Base-by-base conservation (phyloP, 92 coral and sea anemone species). In the Palythoa caribaeorum region DNA sequence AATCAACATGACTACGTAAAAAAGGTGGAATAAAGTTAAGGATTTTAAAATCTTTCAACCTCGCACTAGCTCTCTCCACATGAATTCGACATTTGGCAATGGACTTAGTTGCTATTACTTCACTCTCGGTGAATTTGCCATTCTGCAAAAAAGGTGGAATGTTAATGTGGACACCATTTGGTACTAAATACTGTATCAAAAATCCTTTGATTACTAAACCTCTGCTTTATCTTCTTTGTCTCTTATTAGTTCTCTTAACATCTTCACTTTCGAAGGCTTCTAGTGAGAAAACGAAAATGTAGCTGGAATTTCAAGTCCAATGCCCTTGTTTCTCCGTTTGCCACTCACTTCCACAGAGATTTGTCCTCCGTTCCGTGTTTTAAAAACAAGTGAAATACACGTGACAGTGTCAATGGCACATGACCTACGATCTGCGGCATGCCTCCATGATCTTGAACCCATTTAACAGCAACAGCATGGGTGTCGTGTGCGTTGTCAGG, bases 141-240 rank as follows among this genome's bases (percentile, higher is more conserved):
- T 69, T 69, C 21, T 68, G 35, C 21, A 69, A 21, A 69, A 69
- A 69, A 21, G 73, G 73, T 66, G 91, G 94, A 6, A 91, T 91
- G 57, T 91, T 91, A 50, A 91, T 80, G 57, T 50, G 84, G 6
- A 91, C 94, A 48, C 89, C 87, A 4, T 54, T 83, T 28, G 94
- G 94, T 1, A 88, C 80, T 38, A 91, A 19, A 86, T 79, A 91
- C 72, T 88, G 89, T 14, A 59, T 12, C 28, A 28, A 28, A 28
- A 28, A 28, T 28, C 66, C 66, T 59, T 59, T 59, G 66, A 13
- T 19, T 9, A 19, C 66, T 19, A 59, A 91, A 57, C n/a, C n/a
- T n/a, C n/a, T n/a, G n/a, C n/a, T n/a, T n/a, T n/a, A n/a, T n/a
- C n/a, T n/a, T n/a, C n/a, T n/a, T n/a, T n/a, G n/a, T n/a, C n/a